Evolutionary conservation across 1,140 invertebrate genomes (phyloP), one percentile per base, ranked within the genome.

Genomic region (Hylaeus anthracinus): DNA sequence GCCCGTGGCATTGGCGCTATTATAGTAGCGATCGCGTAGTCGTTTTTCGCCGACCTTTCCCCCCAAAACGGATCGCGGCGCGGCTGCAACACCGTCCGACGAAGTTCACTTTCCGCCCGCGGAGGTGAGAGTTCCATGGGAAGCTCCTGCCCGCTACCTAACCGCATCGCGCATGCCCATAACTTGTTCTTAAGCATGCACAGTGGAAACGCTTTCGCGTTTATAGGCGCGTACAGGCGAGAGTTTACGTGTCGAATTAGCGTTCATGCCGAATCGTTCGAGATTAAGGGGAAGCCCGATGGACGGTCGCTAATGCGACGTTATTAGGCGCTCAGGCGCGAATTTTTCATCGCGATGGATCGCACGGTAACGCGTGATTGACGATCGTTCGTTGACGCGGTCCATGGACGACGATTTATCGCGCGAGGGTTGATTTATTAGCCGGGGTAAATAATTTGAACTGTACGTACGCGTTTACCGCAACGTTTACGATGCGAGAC

Each of bases 41-140:
- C 83, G 86, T 90, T 91, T 92, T 91, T 90, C 85, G 79, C 83
- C 85, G 89, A 92, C 90, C 89, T 90, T 90, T 90, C 81, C 90
- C 89, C 91, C 90, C 84, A 87, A 90, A 86, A 91, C 88, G 72
- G 78, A 91, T 91, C 90, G 88, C 89, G 83, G 87, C 14, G 64
- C 15, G 64, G 48, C 63, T 66, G 51, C 63, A 63, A 66, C 77
- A 12, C 45, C 66, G 66, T 72, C 72, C 79, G 26, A 82, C 88
- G 90, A 92, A 92, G 91, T 92, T 92, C 90, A 91, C 88, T 90
- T 88, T 90, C 87, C 86, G 92, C 92, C 92, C 90, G 92, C 88
- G 92, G 92, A 93, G 92, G 92, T 92, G 92, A 93, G 92, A 93
- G 92, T 91, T 92, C 82, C 92, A 93, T 92, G 92, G 92, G 92